phyloP scores from a whole-genome alignment of 2,888 invertebrate genomes.

The Biston betularia region DNA sequence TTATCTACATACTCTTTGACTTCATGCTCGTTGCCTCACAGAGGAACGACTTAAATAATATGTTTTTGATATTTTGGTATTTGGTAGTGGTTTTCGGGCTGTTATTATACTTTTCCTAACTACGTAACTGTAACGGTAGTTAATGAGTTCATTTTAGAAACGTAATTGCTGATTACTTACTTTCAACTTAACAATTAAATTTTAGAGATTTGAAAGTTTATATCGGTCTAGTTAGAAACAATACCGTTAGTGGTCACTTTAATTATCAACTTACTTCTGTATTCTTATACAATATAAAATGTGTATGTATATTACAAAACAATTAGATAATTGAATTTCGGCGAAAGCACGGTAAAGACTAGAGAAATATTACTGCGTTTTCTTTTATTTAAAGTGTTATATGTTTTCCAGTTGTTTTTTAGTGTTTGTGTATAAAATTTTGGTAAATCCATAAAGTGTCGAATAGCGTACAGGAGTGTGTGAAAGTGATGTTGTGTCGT shows the following conservation, averaged over 20 bases:
- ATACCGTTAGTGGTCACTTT: conserved; percentile 11
- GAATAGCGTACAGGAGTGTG: no score
- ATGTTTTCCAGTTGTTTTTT: no score
- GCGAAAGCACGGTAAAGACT: no score
- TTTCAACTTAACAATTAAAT: conserved; percentile 31
- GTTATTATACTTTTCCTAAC: conserved; percentile 22
- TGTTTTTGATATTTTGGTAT: conserved; percentile 16
- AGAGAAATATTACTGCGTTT: no score
- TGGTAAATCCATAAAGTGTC: no score
- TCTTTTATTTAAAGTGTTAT: no score
- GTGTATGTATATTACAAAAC: not conserved
- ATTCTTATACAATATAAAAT: not conserved
- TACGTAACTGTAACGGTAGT: conserved; percentile 41
- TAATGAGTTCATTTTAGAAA: conserved; percentile 45
- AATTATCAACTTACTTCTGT: not conserved
- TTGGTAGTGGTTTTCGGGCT: conserved; percentile 36
- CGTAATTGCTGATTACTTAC: conserved; percentile 27
- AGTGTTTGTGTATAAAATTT: no score
- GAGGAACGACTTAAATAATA: conserved; percentile 41
- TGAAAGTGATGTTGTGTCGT: no score
- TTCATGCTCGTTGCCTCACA: conserved; percentile 50
- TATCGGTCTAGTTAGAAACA: conserved; percentile 15
- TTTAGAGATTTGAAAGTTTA: conserved; percentile 29
- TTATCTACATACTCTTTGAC: conserved; percentile 49
- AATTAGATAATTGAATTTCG: no score